These are phyloP conservation scores for Nyctereutes procyonoides DNA, from an alignment of 2,113 vertebrate genomes.

Conservation along the genomic window DNA sequence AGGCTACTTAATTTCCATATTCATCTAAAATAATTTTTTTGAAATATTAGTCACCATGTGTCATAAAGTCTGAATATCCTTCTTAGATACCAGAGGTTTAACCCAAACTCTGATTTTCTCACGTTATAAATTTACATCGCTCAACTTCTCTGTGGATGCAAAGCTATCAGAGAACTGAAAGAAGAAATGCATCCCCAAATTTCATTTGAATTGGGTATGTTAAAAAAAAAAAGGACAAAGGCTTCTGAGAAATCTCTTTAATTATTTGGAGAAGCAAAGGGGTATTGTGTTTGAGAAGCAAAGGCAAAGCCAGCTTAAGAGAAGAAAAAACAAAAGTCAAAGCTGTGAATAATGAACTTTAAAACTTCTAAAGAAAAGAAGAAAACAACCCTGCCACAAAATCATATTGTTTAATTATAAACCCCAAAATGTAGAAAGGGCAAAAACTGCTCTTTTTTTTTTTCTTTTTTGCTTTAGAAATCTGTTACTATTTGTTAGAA, in stretches of 20 bases:
- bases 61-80: neutral
- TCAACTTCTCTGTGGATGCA: neutral
- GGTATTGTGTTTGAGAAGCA: neutral
- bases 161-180: neutral
- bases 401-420: neutral
- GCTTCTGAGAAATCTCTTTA: neutral
- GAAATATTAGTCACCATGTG: neutral
- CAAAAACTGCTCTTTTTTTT: neutral
- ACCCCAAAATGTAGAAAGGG: neutral
- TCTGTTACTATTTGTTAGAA: neutral
- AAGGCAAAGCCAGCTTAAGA: neutral
- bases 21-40: neutral
- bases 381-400: neutral
- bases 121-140: neutral
- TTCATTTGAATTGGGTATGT: neutral
- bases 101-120: neutral
- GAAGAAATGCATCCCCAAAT: neutral
- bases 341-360: neutral
- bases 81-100: neutral
- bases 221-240: neutral
- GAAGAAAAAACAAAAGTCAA: neutral
- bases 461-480: neutral
- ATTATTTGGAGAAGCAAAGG: neutral
- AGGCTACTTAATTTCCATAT: constrained; percentile 12
- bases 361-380: neutral